A percentile compares a stretch with the other conserved stretches of the same genome.
phyloP scores from a whole-genome alignment of 2,113 vertebrate genomes.

The Dromaius novaehollandiae region DNA sequence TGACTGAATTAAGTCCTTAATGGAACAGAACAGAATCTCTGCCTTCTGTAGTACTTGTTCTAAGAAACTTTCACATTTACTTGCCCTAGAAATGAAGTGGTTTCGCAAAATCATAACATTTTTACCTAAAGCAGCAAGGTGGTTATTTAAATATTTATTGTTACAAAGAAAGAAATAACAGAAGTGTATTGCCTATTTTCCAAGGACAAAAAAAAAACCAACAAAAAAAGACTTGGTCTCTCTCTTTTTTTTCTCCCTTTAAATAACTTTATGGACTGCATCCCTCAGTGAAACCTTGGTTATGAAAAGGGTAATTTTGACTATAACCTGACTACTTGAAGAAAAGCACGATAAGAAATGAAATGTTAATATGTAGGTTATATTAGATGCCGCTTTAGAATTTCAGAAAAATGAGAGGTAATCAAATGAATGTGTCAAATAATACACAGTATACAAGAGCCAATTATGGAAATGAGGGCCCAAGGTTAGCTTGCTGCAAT shows the following conservation, averaged over 20 bases:
- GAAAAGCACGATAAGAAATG: slow-evolving; percentile 6
- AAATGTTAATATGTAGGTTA: slow-evolving; percentile 48
- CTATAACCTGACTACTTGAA: slow-evolving; percentile 8
- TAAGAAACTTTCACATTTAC: not conserved
- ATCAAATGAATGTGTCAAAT: slow-evolving; percentile 56
- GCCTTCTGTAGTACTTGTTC: not conserved
- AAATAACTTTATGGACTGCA: not conserved
- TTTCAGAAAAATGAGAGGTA: slow-evolving; percentile 31
- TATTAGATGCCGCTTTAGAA: slow-evolving; percentile 17
- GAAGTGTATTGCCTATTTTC: not conserved
- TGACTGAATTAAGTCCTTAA: not conserved
- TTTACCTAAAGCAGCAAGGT: not conserved
- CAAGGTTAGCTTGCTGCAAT: slow-evolving; percentile 63
- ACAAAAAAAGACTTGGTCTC: rapidly evolving
- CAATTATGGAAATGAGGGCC: slow-evolving; percentile 65
- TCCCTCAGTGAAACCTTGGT: not conserved
- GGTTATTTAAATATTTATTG: not conserved
- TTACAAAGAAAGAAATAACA: not conserved
- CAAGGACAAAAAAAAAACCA: not conserved
- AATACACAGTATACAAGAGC: slow-evolving; percentile 43
- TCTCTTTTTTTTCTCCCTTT: not conserved
- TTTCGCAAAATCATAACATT: not conserved
- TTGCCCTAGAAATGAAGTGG: not conserved
- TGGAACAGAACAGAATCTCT: not conserved
- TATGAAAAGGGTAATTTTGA: slow-evolving; percentile 16